Evolutionary conservation across 1,140 invertebrate species (phyloP), one percentile per base, ranked within the genome.

Genomic region (Microplitis mediator): DNA sequence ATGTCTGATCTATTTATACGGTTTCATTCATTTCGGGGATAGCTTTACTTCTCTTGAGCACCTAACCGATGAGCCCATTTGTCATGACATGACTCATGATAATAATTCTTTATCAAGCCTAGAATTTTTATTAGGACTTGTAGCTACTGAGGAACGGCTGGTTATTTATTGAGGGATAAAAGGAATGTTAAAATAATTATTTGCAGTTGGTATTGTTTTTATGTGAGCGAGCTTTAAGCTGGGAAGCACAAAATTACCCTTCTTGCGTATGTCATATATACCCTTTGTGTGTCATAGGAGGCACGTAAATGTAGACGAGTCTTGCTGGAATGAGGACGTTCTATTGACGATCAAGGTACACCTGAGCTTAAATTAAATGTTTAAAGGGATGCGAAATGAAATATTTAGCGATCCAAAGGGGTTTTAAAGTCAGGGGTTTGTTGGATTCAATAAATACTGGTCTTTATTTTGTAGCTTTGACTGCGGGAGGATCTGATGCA

Each of bases 331-430:
- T 50, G 5, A 52, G 4, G 54, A 68, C n/a, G 45, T 23, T 23
- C 23, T 62, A 39, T 50, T 5, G 65, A 63, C 54, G 58, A 52
- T 14, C 54, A 1, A 51, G 67, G 14, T 62, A 78, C 81, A 85
- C 84, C 84, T 85, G 84, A 83, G 79, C 77, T 79, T 75, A 84
- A 82, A 84, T 85, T 82, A 82, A 85, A 83, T 77, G 79, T 82
- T 83, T 79, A 72, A 76, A 77, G 79, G 78, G 79, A 81, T 76
- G 74, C 76, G 74, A 84, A 85, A 85, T 85, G 81, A 85, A 85
- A 85, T 85, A 84, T 84, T 85, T 84, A 83, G 81, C 79, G 78
- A 84, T 80, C 81, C 80, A 73, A 36, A 69, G 75, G 74, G 78
- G 75, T 72, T 74, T 64, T 58, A 54, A 52, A 35, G 34, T 34